These are phyloP conservation scores for Lontra canadensis DNA, from an alignment of 2,113 vertebrate genomes.

Conservation along the genomic window DNA sequence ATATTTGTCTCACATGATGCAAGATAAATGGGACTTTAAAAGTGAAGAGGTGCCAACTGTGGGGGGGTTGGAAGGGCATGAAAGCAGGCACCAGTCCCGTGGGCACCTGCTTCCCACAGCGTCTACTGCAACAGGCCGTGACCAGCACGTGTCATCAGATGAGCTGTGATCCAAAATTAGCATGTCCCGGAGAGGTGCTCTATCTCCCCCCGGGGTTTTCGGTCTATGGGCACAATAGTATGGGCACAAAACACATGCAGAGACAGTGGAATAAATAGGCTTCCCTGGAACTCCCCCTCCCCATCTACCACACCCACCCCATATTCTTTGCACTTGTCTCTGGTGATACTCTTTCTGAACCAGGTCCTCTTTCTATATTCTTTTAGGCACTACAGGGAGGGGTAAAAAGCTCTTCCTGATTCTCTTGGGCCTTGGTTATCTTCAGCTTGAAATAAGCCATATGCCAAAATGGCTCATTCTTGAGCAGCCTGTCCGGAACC, in stretches of 20 bases:
- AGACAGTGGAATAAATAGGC: neutral
- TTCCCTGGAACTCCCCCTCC: neutral
- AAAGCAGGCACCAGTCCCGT: rapidly evolving
- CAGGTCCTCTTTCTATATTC: neutral
- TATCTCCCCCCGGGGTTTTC: neutral
- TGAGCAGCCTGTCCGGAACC: neutral
- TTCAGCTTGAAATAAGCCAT: neutral
- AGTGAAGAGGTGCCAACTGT: neutral
- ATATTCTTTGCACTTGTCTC: neutral
- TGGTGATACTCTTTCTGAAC: neutral
- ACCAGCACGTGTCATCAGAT: neutral
- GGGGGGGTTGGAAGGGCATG: rapidly evolving
- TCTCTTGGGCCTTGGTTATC: neutral
- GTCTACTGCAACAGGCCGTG: neutral
- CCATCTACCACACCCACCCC: neutral
- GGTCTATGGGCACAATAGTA: neutral
- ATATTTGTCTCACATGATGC: conserved; percentile 68
- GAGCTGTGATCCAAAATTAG: neutral
- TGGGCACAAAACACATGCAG: neutral
- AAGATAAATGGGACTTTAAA: conserved; percentile 47
- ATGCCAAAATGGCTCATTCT: neutral
- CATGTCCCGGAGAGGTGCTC: neutral
- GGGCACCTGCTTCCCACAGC: neutral
- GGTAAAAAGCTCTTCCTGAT: neutral
- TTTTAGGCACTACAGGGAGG: neutral